Evolutionary conservation across 2,888 invertebrate species (phyloP), one percentile per base, ranked within the genome.

Genomic region (Idaea biselata): DNA sequence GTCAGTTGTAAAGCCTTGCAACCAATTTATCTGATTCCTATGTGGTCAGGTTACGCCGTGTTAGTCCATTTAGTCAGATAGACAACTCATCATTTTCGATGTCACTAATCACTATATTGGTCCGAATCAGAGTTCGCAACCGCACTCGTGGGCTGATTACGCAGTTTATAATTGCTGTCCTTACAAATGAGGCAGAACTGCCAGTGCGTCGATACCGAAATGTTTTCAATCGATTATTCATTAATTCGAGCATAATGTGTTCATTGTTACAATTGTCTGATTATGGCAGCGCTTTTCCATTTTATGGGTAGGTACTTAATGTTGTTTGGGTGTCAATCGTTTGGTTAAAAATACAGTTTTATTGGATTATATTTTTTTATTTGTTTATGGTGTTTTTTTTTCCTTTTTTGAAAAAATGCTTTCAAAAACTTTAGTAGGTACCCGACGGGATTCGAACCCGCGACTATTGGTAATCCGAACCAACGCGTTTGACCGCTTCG

Each of bases 181-280:
- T 86, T 87, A 87, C 88, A 90, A 89, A 89, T 87, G 89, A 89
- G 84, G 75, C 76, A 75, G 78, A 82, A 84, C 80, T 81, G 83
- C 81, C 82, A 80, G 83, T 79, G 81, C 79, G 80, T 72, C 81
- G 83, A 85, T 85, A 81, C 75, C 76, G 78, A 80, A 84, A 89
- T 89, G 86, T 87, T 89, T 89, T 87, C 83, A 79, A 81, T 83
- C 81, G 83, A 83, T 85, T 82, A 80, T 83, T 86, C 89, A 89
- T 91, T 91, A 90, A 90, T 89, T 90, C 89, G 87, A 83, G 81
- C 81, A 83, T 84, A 89, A 89, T 91, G 89, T 89, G 83, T 84
- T 79, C 84, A 80, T 80, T 80, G 77, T 79, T 80, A 83, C 82
- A 82, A 84, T 85, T 80, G 80, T 77, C 80, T 85, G 86, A 86